Evolutionary conservation across 37 sponge, comb jelly and placozoan species (phyloP).

Genomic region (Tethya wilhelma): DNA sequence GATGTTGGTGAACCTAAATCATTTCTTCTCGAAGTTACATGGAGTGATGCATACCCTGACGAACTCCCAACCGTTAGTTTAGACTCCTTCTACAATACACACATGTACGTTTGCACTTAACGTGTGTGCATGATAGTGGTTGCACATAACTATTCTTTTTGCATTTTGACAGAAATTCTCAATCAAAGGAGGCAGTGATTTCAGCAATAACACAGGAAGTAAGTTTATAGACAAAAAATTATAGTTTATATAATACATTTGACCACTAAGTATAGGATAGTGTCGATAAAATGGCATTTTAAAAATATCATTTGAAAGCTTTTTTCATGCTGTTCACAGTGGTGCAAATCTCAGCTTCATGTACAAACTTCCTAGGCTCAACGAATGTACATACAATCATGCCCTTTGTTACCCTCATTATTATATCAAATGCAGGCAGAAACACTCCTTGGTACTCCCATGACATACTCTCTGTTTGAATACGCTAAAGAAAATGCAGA

Average conservation of each 20-base stretch:
- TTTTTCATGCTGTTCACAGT: background rate
- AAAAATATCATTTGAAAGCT: background rate
- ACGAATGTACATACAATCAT: too few relatives aligned
- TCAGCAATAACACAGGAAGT: constrained; percentile 37
- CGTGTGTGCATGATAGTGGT: background rate
- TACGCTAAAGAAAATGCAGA: constrained; percentile 71
- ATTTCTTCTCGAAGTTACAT: constrained; percentile 68
- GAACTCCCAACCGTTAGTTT: constrained; percentile 46
- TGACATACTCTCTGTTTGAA: constrained; percentile 89
- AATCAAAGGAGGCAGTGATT: constrained; percentile 38
- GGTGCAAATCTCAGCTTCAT: too few relatives aligned
- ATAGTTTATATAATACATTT: background rate
- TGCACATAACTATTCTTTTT: background rate
- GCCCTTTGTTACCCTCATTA: too few relatives aligned
- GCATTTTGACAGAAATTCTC: constrained; percentile 8
- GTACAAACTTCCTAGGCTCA: background rate
- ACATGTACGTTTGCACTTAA: constrained; percentile 49
- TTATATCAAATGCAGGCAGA: constrained; percentile 76
- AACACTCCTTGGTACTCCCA: constrained; percentile 60
- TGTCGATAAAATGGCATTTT: too few relatives aligned
- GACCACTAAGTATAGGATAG: background rate
- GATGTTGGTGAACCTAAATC: constrained; percentile 64
- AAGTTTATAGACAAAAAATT: background rate
- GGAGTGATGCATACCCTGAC: constrained; percentile 73
- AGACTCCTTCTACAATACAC: constrained; percentile 81